Base-by-base conservation (phyloP, 2,113 vertebrate species). In the Pungitius pungitius region DNA sequence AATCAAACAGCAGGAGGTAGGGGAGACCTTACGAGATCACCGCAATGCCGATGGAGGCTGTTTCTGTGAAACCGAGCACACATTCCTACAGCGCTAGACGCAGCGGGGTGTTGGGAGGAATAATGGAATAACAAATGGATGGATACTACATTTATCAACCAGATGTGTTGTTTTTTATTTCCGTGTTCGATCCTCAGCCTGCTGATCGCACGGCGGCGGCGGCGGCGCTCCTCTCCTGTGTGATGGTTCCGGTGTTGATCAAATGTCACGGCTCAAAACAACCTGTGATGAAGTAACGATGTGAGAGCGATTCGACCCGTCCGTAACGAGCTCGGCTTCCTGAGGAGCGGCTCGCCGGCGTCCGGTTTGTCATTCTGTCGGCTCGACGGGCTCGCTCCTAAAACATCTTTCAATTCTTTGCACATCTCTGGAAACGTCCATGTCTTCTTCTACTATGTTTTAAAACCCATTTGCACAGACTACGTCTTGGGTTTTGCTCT, bases 241-340 rank as follows among this genome's bases (percentile, higher is more conserved):
- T 30, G 13, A 51, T 15, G 11, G 61, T 60, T 64, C 24, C 24
- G 37, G 55, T 51, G 58, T 56, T 56, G 68, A 79, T 76, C 73
- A 58, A 33, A 73, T 79, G 56, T 69, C 68, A 69, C 33, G 69
- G 57, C 17, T 61, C 51, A 39, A 57, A 39, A n/a, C 39, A 12
- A 6, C 63, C 9, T 26, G 43, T 72, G 24, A 8, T 51, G 37
- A 26, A 8, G 35, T 33, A 24, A 39, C 18, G 2, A 37, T 20
- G 35, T 27, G 2, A 17, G 59, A 30, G 17, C 12, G 35, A 20
- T 45, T 52, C 9, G 18, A 60, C 2, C 17, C 2, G 63, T 6
- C 12, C 35, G 14, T 35, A 27, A 68, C 45, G 22, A 69, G 3
- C 17, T 18, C 56, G 40, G 55, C 66, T 15, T 42, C 18, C 39